phyloP scores from a whole-genome alignment of 2,888 invertebrate genomes.

The Zeuzera pyrina region DNA sequence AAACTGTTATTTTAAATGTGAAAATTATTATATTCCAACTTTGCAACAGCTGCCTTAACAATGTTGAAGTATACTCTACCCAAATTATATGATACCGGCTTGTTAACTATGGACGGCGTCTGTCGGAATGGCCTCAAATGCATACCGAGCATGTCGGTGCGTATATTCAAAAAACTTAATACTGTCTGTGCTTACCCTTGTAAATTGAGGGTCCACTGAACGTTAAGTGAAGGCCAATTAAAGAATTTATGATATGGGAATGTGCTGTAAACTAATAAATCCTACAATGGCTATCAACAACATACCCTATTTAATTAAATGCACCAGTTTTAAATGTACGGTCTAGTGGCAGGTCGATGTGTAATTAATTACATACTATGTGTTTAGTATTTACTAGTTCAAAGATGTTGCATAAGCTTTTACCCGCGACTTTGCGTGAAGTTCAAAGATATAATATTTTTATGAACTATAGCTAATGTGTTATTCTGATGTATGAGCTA shows the following conservation, averaged over 20 bases:
- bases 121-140: conserved; percentile 13
- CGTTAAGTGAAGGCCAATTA: conserved; percentile 64
- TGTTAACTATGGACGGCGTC: conserved; percentile 33
- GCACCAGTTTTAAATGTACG: conserved; percentile 34
- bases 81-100: conserved; percentile 54
- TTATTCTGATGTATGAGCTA: too few species aligned
- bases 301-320: conserved; percentile 57
- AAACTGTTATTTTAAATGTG: conserved; percentile 54
- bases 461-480: too few species aligned
- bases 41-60: conserved; percentile 44
- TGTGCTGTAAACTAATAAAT: conserved; percentile 69
- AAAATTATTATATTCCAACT: conserved; percentile 52
- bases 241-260: conserved; percentile 63
- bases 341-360: too few species aligned
- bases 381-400: too few species aligned
- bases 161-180: conserved; percentile 47
- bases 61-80: conserved; percentile 33
- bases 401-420: too few species aligned
- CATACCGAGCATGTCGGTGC: conserved; percentile 12
- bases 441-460: too few species aligned
- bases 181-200: conserved; percentile 55
- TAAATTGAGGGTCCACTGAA: conserved; percentile 59
- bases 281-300: conserved; percentile 53
- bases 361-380: too few species aligned
- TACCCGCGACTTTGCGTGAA: too few species aligned